phyloP scores from a whole-genome alignment of 2,888 invertebrate species.

The Polyommatus iphigenia region DNA sequence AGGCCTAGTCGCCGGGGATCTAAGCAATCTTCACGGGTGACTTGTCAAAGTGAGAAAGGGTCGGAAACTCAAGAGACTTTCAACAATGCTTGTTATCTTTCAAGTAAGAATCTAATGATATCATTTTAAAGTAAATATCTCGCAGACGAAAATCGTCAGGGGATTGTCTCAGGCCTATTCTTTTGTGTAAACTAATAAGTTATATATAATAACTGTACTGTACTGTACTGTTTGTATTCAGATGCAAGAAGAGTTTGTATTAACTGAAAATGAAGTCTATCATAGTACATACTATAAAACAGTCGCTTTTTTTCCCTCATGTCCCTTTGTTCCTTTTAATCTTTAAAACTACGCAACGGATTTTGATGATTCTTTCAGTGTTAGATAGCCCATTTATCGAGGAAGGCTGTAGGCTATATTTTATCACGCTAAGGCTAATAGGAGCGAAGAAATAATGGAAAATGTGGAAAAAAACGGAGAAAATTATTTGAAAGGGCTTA shows the following conservation, averaged over 20 bases:
- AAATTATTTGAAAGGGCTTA: too few relatives aligned
- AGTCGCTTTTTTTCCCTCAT: too few relatives aligned
- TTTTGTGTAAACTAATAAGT: not conserved
- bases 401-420: too few relatives aligned
- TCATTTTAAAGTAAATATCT: constrained; percentile 70
- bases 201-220: too few relatives aligned
- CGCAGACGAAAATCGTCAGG: constrained; percentile 38
- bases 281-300: too few relatives aligned
- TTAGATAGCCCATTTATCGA: too few relatives aligned
- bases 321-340: too few relatives aligned
- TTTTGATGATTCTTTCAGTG: too few relatives aligned
- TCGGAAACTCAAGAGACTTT: constrained; percentile 76
- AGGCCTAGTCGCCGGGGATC: constrained; percentile 75
- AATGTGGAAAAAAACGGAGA: too few relatives aligned
- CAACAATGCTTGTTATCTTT: constrained; percentile 80
- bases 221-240: not conserved
- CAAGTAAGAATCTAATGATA: constrained; percentile 76
- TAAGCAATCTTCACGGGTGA: constrained; percentile 80
- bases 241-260: not conserved
- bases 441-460: too few relatives aligned
- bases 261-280: constrained; percentile 7
- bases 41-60: constrained; percentile 79
- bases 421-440: too few relatives aligned
- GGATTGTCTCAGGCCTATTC: constrained; percentile 8
- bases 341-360: too few relatives aligned